These are phyloP conservation scores for Drosophila ananassae DNA, from an alignment of 1,140 invertebrate genomes.

Conservation along the genomic window DNA sequence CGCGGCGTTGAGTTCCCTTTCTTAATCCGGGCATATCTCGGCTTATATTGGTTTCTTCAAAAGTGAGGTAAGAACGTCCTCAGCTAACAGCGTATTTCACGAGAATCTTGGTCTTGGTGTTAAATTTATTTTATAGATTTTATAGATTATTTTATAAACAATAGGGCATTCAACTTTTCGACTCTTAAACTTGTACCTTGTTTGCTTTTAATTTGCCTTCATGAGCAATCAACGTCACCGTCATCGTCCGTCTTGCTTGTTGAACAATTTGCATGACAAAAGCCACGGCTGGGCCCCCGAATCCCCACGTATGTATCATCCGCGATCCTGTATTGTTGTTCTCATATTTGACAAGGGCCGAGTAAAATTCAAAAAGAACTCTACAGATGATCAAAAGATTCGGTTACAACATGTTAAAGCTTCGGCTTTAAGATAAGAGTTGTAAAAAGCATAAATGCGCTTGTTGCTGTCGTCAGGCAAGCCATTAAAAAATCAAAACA, in stretches of 20 bases:
- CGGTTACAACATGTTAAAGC: not conserved
- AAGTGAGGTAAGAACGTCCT: not conserved
- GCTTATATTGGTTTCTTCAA: not conserved
- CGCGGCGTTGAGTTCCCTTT: slow-evolving; percentile 7
- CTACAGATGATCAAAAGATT: not conserved
- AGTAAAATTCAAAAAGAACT: slow-evolving; percentile 7
- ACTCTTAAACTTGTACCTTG: slow-evolving; percentile 13
- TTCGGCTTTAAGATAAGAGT: slow-evolving; percentile 47
- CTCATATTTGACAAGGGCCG: slow-evolving; percentile 31
- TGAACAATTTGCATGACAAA: slow-evolving; percentile 76
- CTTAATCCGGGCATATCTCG: slow-evolving; percentile 5
- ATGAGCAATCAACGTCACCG: slow-evolving; percentile 47
- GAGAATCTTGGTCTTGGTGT: not conserved
- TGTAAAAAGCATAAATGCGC: slow-evolving; percentile 58
- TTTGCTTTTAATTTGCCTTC: slow-evolving; percentile 71
- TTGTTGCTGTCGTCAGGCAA: slow-evolving; percentile 57
- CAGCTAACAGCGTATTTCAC: not conserved
- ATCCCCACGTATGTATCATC: slow-evolving; percentile 27
- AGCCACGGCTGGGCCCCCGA: slow-evolving; percentile 32
- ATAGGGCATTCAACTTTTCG: slow-evolving; percentile 5
- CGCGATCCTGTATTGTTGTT: slow-evolving; percentile 13
- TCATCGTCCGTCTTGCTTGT: slow-evolving; percentile 51
- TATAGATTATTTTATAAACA: no score
- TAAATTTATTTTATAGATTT: not conserved
- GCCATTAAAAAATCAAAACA: slow-evolving; percentile 83